Conservation (phyloP, 2,113 vertebrate species). For the Pyrgilauda ruficollis region DNA sequence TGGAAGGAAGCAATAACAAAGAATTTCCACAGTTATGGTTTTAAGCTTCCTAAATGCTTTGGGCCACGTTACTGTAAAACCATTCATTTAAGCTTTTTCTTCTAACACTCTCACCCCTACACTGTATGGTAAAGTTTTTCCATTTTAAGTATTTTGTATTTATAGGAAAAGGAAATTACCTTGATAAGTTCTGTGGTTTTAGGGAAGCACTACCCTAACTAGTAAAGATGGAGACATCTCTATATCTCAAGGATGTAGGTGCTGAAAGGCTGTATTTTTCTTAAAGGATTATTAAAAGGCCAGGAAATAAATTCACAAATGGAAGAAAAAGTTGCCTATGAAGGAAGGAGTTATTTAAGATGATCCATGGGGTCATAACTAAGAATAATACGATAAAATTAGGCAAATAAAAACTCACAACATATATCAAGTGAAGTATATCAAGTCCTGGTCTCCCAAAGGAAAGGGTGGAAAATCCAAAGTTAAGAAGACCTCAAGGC, state of each 20-base stretch:
- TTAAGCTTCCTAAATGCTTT: neutral
- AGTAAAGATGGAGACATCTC: neutral
- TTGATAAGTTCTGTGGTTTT: neutral
- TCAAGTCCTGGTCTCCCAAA: neutral
- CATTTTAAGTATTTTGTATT: neutral
- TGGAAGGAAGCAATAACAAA: neutral
- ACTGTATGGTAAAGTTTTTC: neutral
- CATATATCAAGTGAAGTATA: neutral
- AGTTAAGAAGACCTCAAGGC: neutral
- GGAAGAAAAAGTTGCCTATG: neutral
- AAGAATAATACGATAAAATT: conserved; percentile 11
- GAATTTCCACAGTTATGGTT: neutral
- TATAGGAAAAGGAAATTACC: neutral
- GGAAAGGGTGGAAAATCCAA: neutral
- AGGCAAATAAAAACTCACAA: neutral
- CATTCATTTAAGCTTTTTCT: neutral
- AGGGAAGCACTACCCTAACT: neutral
- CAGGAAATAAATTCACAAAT: neutral
- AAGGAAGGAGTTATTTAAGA: neutral
- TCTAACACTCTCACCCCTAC: neutral
- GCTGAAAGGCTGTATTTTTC: neutral
- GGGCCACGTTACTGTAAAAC: neutral
- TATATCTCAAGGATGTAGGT: neutral
- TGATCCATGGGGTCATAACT: neutral
- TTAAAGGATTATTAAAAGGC: neutral